Evolutionary conservation across 2,888 invertebrate species (phyloP).

Genomic region (Volucella bombylans): DNA sequence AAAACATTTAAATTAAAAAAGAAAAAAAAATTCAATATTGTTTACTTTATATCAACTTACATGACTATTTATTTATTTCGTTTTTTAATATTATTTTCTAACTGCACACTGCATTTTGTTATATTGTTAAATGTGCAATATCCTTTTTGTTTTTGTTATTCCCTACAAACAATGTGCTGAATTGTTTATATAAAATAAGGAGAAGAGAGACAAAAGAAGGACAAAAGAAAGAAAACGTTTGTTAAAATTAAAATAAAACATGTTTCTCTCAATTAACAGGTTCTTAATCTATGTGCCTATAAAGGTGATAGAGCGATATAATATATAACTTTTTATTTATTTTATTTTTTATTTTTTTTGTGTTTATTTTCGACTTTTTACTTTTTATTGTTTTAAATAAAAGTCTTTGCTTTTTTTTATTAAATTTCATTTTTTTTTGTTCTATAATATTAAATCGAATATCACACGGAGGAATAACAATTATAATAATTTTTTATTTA

Average conservation of each 20-base stretch:
- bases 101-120: neutral
- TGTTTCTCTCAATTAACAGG: constrained; percentile 9
- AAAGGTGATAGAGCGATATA: constrained; percentile 58
- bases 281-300: constrained; percentile 48
- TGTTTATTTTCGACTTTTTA: constrained; percentile 46
- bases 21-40: constrained; percentile 42
- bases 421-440: neutral
- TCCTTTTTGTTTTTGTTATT: neutral
- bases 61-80: constrained; percentile 22
- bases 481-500: constrained; percentile 44
- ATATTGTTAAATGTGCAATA: neutral
- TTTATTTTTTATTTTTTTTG: constrained; percentile 53
- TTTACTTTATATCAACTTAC: constrained; percentile 22
- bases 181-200: constrained; percentile 15
- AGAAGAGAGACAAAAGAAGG: constrained; percentile 6
- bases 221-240: constrained; percentile 14
- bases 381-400: constrained; percentile 51
- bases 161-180: neutral
- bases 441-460: constrained; percentile 74
- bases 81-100: constrained; percentile 15
- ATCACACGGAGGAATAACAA: constrained; percentile 76
- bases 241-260: constrained; percentile 25
- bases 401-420: constrained; percentile 60
- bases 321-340: constrained; percentile 35
- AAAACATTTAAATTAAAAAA: constrained; percentile 39